Evolutionary conservation across 2,113 vertebrate species (phyloP), one percentile per base, ranked within the genome.

Genomic region (Rafetus swinhoei): DNA sequence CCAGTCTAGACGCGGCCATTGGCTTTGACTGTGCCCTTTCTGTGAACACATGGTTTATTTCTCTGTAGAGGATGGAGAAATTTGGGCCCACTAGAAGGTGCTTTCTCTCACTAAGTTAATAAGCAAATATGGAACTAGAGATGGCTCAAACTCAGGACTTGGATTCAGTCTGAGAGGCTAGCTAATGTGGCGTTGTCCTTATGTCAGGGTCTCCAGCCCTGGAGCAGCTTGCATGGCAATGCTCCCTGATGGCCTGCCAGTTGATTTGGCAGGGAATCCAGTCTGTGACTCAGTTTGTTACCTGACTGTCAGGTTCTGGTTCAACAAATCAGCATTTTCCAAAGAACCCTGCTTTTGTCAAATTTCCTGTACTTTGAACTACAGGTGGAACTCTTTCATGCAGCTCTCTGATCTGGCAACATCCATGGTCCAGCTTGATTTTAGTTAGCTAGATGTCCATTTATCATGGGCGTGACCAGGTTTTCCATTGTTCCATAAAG

Each of bases 11-110:
- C n/a, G n/a, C n/a, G n/a, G n/a, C n/a, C n/a, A n/a, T n/a, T n/a
- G 76, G 65, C 18, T 18, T 16, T 79, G 2, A 22, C 7, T 11
- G 3, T 5, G 7, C 4, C 39, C 4, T 1, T 2, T 19, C n/a
- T 29, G 5, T 18, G 53, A 74, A n/a, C 29, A 27, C 39, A 7
- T 32, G 45, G 45, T 60, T 32, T 59, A 24, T 21, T n/a, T 29
- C 82, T 22, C 10, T 29, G 13, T 1, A 1, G 25, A 32, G 18
- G 1, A 24, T 27, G 5, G 24, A 24, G 79, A 8, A 12, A 56
- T 45, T 5, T 10, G 2, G 39, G 57, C 52, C 69, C 19, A 39
- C 35, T 22, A 45, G 32, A 21, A 72, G 3, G 7, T 22, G 32
- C 45, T 82, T 90, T 10, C n/a, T 79, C 77, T 1, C 19, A n/a